Evolutionary conservation across 2,888 invertebrate species (phyloP), one percentile per base, ranked within the genome.

Genomic region (Hipparchia sbordonii): DNA sequence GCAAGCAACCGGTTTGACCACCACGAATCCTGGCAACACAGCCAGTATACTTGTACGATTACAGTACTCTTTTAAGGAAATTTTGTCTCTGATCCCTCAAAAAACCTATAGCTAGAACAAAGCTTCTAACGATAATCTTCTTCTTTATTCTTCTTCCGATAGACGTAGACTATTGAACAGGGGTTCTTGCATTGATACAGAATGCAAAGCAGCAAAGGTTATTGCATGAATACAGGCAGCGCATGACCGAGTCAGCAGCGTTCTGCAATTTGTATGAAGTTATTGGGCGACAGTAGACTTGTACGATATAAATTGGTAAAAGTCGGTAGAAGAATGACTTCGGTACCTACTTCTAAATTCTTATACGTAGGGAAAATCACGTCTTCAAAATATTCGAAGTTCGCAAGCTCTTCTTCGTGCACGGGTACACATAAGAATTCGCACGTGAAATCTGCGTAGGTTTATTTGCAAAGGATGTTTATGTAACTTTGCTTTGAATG

Each of bases 1-100:
- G 86, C 87, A 86, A 86, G 80, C 88, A 87, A 92, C 92, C 92
- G 92, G 92, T 93, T 91, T 88, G 87, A 87, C 91, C 87, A 86
- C 85, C 85, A 90, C 89, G 85, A 90, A 91, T 92, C 92, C 92
- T 89, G 91, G 85, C 70, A 75, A 59, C 67, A 73, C 67, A 39
- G 46, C 23, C 48, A 39, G 46, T 9, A 51, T 33, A 7, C 48
- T 12, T 57, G 33, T 56, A 66, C 67, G 60, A 74, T 56, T 63
- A 46, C 23, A 13, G 56, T 57, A 23, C 13, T 23, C 23, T 57
- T 56, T 56, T 13, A 13, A 13, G 7, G 56, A 7, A 13, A 56
- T 56, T 56, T 7, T 6, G 13, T 57, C 13, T 23, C 23, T 8
- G 23, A 23, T 3, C 8, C 57, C 0, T 57, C 9, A 57, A 13